Conservation (phyloP, 2,888 invertebrate genomes). For the Heliconius charithonia region DNA sequence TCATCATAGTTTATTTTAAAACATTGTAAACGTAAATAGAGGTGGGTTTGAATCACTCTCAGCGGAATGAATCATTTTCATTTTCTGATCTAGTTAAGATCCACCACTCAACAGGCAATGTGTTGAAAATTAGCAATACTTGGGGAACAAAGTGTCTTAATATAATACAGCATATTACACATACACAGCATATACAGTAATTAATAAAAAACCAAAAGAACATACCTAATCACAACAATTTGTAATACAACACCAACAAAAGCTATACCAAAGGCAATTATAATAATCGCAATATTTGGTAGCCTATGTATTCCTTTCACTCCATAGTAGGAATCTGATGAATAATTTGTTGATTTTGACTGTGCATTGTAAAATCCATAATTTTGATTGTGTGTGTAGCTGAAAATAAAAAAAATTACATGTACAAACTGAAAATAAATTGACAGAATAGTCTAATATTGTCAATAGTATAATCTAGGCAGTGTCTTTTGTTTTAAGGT, state of each 20-base stretch:
- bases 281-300: slow-evolving; percentile 85
- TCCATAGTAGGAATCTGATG: slow-evolving; percentile 84
- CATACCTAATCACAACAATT: slow-evolving; percentile 84
- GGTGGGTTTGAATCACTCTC: too few species aligned
- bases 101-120: background rate
- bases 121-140: too few species aligned
- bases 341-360: slow-evolving; percentile 53
- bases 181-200: too few species aligned
- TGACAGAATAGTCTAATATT: background rate
- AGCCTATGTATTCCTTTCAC: slow-evolving; percentile 83
- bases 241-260: slow-evolving; percentile 85
- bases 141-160: background rate
- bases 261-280: slow-evolving; percentile 83
- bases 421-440: background rate
- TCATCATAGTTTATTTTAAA: too few species aligned
- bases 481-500: background rate
- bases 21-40: too few species aligned
- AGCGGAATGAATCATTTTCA: too few species aligned
- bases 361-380: slow-evolving; percentile 57
- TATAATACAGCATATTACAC: too few species aligned
- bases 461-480: background rate
- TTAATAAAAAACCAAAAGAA: background rate
- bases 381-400: slow-evolving; percentile 60
- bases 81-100: too few species aligned
- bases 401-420: slow-evolving; percentile 50